Evolutionary conservation across 2,888 invertebrate species (phyloP).

Genomic region (Chorisops tibialis): DNA sequence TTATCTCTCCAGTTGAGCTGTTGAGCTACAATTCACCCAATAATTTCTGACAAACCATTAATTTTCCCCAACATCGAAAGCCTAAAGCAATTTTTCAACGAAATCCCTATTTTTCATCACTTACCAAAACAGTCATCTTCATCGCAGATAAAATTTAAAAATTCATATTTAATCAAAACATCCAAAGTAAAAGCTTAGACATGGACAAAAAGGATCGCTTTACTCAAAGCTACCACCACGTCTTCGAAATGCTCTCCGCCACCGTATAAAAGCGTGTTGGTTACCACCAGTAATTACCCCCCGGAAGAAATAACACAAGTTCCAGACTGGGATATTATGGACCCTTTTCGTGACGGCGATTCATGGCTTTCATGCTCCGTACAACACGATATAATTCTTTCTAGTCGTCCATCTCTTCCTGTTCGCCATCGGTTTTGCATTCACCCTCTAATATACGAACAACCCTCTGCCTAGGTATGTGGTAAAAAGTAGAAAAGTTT

Average conservation of each 20-base stretch:
- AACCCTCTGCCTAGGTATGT: no score
- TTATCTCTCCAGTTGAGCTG: no score
- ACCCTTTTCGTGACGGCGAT: conserved; percentile 17
- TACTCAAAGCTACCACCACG: not conserved
- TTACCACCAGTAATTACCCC: conserved; percentile 20
- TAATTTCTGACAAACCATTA: no score
- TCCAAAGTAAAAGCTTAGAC: conserved; percentile 20
- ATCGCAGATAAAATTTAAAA: conserved; percentile 13
- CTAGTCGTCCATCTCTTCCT: no score
- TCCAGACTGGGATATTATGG: conserved; percentile 8
- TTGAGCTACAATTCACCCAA: no score
- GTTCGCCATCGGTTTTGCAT: no score
- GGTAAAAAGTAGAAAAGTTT: not conserved
- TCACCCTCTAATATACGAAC: no score
- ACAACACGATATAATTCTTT: no score
- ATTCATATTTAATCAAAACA: conserved; percentile 26
- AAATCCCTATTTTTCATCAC: no score
- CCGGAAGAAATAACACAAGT: conserved; percentile 21
- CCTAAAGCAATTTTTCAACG: no score
- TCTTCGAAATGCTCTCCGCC: not conserved
- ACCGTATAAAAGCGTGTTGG: conserved; percentile 13
- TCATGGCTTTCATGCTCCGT: not conserved
- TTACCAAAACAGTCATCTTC: no score
- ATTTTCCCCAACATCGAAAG: no score
- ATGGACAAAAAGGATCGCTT: conserved; percentile 19